A percentile compares a stretch with the other conserved stretches of the same genome.
phyloP scores from a whole-genome alignment of 2,888 invertebrate genomes.

The Caradrina kadenii region DNA sequence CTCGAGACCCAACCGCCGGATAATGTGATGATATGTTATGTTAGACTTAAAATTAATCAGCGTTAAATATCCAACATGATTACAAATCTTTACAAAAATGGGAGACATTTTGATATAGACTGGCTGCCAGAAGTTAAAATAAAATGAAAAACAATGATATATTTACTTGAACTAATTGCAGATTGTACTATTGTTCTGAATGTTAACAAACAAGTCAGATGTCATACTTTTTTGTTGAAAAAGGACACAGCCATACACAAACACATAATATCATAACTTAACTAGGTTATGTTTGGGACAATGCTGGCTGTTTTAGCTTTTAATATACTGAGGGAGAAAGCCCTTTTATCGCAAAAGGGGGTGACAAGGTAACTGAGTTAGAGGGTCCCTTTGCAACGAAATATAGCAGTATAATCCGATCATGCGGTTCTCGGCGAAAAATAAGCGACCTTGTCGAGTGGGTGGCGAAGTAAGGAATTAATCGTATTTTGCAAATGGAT shows the following conservation, averaged over 20 bases:
- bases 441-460: slow-evolving; percentile 30
- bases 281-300: slow-evolving; percentile 34
- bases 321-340: slow-evolving; percentile 42
- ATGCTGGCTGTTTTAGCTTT: slow-evolving; percentile 34
- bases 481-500: slow-evolving; percentile 33
- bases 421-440: slow-evolving; percentile 49
- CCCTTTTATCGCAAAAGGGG: slow-evolving; percentile 44
- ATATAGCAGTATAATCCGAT: slow-evolving; percentile 55
- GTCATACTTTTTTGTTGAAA: slow-evolving; percentile 1
- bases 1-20: no score
- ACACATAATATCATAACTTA: slow-evolving; percentile 30
- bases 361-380: slow-evolving; percentile 53
- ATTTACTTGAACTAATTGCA: not conserved
- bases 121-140: not conserved
- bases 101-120: no score
- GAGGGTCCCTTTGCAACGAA: slow-evolving; percentile 42
- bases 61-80: no score
- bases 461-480: slow-evolving; percentile 31
- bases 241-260: slow-evolving; percentile 4
- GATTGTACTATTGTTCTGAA: not conserved
- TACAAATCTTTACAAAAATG: no score
- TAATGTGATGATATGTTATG: no score
- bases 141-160: not conserved
- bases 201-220: not conserved
- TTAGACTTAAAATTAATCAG: no score